Percentiles rank a stretch among this genome's conserved stretches.
These are phyloP conservation scores for Dreissena rostriformis DNA, from an alignment of 1,140 invertebrate species.

Conservation along the genomic window DNA sequence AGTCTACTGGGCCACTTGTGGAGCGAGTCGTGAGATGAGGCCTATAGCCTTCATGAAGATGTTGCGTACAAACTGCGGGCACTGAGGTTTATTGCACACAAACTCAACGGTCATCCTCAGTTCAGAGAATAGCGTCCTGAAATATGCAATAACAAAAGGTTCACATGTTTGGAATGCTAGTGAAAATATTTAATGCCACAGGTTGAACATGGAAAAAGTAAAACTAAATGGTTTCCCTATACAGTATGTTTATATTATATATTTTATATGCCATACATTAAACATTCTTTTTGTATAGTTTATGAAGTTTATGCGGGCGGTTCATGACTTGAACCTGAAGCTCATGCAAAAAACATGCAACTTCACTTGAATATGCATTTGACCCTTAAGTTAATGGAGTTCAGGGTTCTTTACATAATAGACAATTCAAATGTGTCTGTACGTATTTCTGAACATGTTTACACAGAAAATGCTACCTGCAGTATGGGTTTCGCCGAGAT, in stretches of 20 bases:
- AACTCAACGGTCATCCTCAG: conserved; percentile 86
- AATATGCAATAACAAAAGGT: conserved; percentile 40
- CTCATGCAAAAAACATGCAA: too few relatives aligned
- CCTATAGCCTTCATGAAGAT: conserved; percentile 83
- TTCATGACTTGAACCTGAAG: too few relatives aligned
- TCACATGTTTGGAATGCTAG: too few relatives aligned
- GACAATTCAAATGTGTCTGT: too few relatives aligned
- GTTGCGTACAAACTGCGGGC: conserved; percentile 85
- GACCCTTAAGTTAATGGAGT: too few relatives aligned
- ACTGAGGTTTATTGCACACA: conserved; percentile 84
- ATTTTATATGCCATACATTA: not conserved
- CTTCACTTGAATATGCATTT: too few relatives aligned
- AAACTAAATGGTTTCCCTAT: not conserved
- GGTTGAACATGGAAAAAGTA: not conserved
- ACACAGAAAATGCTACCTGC: conserved; percentile 80
- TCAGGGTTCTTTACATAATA: too few relatives aligned
- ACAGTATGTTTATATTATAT: not conserved
- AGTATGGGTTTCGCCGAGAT: conserved; percentile 97
- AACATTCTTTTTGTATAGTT: too few relatives aligned
- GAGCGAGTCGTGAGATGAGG: conserved; percentile 86
- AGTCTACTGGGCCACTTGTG: conserved; percentile 70
- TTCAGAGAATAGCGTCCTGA: conserved; percentile 92
- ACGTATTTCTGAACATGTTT: too few relatives aligned
- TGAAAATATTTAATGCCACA: not conserved
- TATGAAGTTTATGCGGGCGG: too few relatives aligned